Base-by-base conservation (phyloP, 2,888 invertebrate genomes). In the Epiblema foenella region DNA sequence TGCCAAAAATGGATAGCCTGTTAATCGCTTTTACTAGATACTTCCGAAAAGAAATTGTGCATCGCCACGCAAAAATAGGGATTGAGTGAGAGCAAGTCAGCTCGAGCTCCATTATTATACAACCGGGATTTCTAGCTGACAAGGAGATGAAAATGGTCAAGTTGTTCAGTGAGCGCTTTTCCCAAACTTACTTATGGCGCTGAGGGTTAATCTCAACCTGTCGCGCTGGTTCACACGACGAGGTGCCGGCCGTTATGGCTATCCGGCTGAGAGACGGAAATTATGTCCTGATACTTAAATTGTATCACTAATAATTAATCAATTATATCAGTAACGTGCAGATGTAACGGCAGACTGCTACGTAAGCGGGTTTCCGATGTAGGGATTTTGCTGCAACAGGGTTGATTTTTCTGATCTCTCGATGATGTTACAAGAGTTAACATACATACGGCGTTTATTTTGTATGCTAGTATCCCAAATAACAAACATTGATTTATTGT, bases 191-290 rank as follows among this genome's bases (percentile, higher is more conserved):
- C 15, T 69, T 69, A 69, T 65, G 64, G 64, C 69, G n/a, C 20
- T 17, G 52, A 52, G 58, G 63, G 64, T 59, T 69, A 69, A 58
- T 65, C 64, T 59, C 58, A 68, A 69, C 64, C 69, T 65, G 64
- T 59, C 64, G 33, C 64, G 58, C 68, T n/a, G 56, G 68, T 65
- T 69, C 69, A 65, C 69, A 52, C 57, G 15, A 42, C 39, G 58
- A 58, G 24, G 58, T 37, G 58, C 18, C 33, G 18, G 54, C 20
- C 54, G 54, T 20, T 20, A 20, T 24, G 54, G 54, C 15, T 54
- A 20, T 24, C 54, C 8, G 15, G 24, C 24, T 15, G 24, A 15
- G 24, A 7, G 24, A 24, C 24, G 24, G 24, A 24, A 54, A 54
- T 24, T 12, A 54, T 54, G 24, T 54, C 54, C 54, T 15, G 20